Percentiles rank a stretch among this genome's conserved stretches.
phyloP scores from a whole-genome alignment of 2,888 invertebrate species.

The Zhuqinia jingwanae region DNA sequence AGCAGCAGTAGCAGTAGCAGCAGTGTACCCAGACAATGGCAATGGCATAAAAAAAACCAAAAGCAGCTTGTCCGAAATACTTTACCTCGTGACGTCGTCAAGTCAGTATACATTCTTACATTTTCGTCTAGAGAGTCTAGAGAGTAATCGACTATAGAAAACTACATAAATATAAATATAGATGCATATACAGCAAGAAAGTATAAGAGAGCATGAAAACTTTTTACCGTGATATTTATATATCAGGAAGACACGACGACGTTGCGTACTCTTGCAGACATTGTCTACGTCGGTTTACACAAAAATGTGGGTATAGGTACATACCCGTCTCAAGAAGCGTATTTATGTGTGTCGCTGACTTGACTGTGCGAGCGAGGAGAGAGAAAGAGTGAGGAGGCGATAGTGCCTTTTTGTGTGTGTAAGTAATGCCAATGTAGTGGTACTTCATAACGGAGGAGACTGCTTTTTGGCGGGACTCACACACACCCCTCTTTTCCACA shows the following conservation, averaged over 20 bases:
- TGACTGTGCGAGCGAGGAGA: background rate
- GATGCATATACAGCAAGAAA: too few relatives aligned
- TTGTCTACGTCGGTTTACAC: constrained; percentile 41
- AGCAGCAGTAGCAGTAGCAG: background rate
- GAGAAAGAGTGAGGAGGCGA: background rate
- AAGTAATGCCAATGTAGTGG: background rate
- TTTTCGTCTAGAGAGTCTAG: background rate
- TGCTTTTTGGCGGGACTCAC: constrained; percentile 56
- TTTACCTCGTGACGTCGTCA: constrained; percentile 9
- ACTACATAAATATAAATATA: too few relatives aligned
- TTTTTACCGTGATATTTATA: too few relatives aligned
- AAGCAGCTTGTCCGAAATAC: constrained; percentile 36
- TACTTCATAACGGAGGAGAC: constrained; percentile 34
- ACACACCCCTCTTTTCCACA: background rate
- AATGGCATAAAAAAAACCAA: constrained; percentile 1
- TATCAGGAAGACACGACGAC: background rate
- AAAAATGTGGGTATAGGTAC: background rate
- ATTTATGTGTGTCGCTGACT: background rate
- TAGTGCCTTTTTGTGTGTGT: background rate
- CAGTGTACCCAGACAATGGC: constrained; percentile 38
- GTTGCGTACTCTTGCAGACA: constrained; percentile 52
- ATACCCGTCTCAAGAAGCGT: constrained; percentile 4
- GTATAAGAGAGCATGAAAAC: background rate
- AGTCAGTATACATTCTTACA: background rate
- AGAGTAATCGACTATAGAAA: too few relatives aligned